Percentiles rank a stretch among this genome's conserved stretches.
phyloP scores from a whole-genome alignment of 2,888 invertebrate species.

The Pemphredon lugubris region DNA sequence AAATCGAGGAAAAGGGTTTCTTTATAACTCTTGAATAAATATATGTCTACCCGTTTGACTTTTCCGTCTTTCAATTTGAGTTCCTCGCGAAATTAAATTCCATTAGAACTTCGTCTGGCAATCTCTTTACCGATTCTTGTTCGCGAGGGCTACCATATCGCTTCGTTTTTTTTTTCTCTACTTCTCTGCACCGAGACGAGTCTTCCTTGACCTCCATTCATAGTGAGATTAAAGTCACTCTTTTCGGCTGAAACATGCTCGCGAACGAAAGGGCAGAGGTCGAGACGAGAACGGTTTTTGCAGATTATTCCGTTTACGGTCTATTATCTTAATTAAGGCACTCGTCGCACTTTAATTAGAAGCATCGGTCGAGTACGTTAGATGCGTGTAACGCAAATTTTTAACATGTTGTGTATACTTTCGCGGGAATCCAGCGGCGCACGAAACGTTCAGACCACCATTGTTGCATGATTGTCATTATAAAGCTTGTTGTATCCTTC shows the following conservation, averaged over 20 bases:
- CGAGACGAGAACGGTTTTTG: conserved; percentile 2
- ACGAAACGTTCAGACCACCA: no score
- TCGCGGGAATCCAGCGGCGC: no score
- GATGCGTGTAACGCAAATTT: neutral
- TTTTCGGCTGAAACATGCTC: conserved; percentile 1
- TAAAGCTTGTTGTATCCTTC: no score
- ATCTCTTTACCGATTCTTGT: neutral
- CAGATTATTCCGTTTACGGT: conserved; percentile 1
- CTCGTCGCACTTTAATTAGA: conserved; percentile 20
- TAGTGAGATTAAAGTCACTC: conserved; percentile 42
- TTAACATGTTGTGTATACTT: conserved; percentile 1
- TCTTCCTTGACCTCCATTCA: conserved; percentile 51
- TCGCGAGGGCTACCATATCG: neutral
- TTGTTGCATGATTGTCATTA: no score
- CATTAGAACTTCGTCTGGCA: conserved; percentile 12
- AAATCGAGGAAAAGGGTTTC: neutral
- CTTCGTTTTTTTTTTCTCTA: conserved; percentile 1
- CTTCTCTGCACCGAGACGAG: conserved; percentile 24
- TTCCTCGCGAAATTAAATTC: conserved; percentile 37
- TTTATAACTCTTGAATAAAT: no score
- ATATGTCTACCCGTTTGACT: conserved; percentile 28
- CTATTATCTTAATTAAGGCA: conserved; percentile 25
- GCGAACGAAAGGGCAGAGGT: conserved; percentile 26
- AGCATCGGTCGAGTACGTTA: neutral
- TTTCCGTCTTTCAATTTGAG: conserved; percentile 11